phyloP scores from a whole-genome alignment of 2,888 invertebrate genomes.

The Ephialtes manifestator region DNA sequence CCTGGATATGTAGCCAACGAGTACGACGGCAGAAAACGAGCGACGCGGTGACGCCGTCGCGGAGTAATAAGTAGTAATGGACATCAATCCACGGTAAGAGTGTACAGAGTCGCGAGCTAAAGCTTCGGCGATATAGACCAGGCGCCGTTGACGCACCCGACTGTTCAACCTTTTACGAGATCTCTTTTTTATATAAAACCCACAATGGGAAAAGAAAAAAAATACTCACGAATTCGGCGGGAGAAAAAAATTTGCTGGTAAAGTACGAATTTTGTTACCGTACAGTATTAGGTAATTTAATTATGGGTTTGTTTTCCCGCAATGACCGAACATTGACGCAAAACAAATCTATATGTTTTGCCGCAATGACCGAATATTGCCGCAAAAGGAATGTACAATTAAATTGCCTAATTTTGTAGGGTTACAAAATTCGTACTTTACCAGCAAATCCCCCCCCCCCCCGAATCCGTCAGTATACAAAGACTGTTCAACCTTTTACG shows the following conservation, averaged over 20 bases:
- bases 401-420: too few species aligned
- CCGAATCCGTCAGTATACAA: too few species aligned
- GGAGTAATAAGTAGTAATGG: slow-evolving; percentile 59
- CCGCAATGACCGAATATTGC: too few species aligned
- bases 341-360: too few species aligned
- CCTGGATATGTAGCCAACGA: slow-evolving; percentile 39
- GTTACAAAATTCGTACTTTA: too few species aligned
- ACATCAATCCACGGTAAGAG: slow-evolving; percentile 58
- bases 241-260: neutral
- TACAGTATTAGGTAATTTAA: too few species aligned
- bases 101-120: slow-evolving; percentile 36
- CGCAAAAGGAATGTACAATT: too few species aligned
- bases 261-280: too few species aligned
- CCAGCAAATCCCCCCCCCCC: too few species aligned
- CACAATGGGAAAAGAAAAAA: neutral
- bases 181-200: neutral
- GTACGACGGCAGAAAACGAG: slow-evolving; percentile 34
- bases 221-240: neutral
- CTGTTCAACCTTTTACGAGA: slow-evolving; percentile 20
- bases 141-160: slow-evolving; percentile 34
- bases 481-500: too few species aligned
- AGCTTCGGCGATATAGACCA: slow-evolving; percentile 30
- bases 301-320: too few species aligned
- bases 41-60: slow-evolving; percentile 59
- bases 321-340: too few species aligned